These are phyloP conservation scores for Cataglyphis livida DNA, from an alignment of 2,888 invertebrate genomes.

Conservation along the genomic window DNA sequence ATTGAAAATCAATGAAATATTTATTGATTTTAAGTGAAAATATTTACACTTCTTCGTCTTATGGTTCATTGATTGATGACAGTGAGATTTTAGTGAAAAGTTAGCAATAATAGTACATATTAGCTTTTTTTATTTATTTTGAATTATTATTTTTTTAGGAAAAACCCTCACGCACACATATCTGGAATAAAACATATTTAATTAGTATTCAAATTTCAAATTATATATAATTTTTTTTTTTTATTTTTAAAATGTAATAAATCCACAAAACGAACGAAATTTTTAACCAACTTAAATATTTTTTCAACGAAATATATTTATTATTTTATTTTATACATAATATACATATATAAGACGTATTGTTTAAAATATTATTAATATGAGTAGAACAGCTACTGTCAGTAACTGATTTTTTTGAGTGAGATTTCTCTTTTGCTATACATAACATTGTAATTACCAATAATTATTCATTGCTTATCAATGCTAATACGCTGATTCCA, in stretches of 20 bases:
- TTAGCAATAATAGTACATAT: too few relatives aligned
- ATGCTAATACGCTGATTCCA: background rate
- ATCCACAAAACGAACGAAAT: too few relatives aligned
- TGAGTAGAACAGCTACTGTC: background rate
- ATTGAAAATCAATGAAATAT: background rate
- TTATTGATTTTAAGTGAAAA: background rate
- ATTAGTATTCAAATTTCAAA: too few relatives aligned
- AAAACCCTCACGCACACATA: too few relatives aligned
- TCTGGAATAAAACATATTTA: too few relatives aligned
- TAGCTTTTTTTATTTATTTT: background rate
- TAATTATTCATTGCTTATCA: background rate
- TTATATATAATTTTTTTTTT: too few relatives aligned
- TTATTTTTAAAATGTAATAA: too few relatives aligned
- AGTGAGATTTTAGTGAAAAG: too few relatives aligned
- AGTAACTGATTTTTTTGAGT: background rate
- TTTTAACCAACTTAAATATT: too few relatives aligned
- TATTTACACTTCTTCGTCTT: background rate
- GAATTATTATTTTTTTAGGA: background rate
- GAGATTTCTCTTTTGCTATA: background rate
- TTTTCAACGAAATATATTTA: background rate
- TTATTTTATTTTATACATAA: background rate
- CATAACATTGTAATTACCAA: background rate
- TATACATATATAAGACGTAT: background rate
- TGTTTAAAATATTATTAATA: background rate
- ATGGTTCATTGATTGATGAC: background rate